phyloP scores from a whole-genome alignment of 2,113 vertebrate species.

The Stictonetta naevosa region DNA sequence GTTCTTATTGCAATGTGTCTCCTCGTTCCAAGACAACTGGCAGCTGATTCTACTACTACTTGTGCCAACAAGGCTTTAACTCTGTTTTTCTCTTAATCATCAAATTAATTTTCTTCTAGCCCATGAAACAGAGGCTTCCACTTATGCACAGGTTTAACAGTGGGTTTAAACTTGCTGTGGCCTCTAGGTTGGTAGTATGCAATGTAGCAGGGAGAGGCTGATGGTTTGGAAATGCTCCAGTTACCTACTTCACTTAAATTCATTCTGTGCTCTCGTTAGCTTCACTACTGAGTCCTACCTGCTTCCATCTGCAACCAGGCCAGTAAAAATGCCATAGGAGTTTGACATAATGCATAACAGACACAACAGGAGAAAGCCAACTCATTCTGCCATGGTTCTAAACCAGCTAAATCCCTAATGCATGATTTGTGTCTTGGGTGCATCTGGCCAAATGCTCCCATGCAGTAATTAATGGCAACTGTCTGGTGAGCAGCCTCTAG shows the following conservation, averaged over 20 bases:
- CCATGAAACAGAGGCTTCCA: neutral
- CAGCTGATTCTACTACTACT: neutral
- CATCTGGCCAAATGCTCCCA: neutral
- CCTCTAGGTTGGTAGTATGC: neutral
- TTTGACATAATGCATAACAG: neutral
- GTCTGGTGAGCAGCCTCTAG: neutral
- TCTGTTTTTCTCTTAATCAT: neutral
- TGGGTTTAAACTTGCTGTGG: neutral
- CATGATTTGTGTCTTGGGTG: neutral
- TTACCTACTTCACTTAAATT: neutral
- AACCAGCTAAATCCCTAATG: neutral
- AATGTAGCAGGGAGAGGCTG: neutral
- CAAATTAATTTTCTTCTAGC: neutral
- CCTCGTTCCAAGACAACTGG: neutral
- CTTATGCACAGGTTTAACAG: neutral
- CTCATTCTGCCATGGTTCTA: neutral
- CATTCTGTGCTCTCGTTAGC: neutral
- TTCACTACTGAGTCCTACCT: neutral
- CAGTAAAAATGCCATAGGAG: neutral
- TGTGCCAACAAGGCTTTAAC: neutral
- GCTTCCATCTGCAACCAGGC: neutral
- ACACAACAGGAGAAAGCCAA: neutral
- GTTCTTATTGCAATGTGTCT: slow-evolving; percentile 21
- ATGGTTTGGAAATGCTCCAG: neutral
- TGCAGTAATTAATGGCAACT: neutral